Percentiles rank a stretch among this genome's conserved stretches.
Evolutionary conservation across 2,888 invertebrate genomes (phyloP).

Genomic region (Lamproptera curius): DNA sequence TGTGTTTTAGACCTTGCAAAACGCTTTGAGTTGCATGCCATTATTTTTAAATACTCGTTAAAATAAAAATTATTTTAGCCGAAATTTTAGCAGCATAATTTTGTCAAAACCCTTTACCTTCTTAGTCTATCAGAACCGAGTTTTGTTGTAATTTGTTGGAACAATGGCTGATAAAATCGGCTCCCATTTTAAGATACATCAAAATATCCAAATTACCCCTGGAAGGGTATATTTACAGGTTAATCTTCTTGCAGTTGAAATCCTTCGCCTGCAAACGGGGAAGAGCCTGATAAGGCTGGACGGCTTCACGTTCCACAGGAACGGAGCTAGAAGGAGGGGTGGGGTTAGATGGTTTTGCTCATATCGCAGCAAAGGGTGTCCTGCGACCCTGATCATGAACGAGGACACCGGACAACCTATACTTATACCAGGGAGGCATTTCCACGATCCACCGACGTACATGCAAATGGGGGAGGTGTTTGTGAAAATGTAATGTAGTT

Average conservation of each 20-base stretch:
- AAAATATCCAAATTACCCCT: too few species aligned
- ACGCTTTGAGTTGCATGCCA: too few species aligned
- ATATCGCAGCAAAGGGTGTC: conserved; percentile 23
- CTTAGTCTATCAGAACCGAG: too few species aligned
- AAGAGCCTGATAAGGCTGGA: conserved; percentile 23
- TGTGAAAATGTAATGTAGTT: conserved; percentile 23
- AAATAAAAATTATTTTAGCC: too few species aligned
- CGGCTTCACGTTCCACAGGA: conserved; percentile 24
- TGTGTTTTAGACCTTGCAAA: too few species aligned
- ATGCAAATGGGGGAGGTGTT: conserved; percentile 20
- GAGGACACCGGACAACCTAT: conserved; percentile 22
- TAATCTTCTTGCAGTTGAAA: conserved; percentile 17
- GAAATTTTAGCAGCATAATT: too few species aligned
- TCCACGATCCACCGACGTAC: conserved; percentile 27
- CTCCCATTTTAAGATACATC: too few species aligned
- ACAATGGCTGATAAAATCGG: too few species aligned
- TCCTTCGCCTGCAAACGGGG: conserved; percentile 23
- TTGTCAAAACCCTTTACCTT: too few species aligned
- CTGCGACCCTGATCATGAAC: conserved; percentile 18
- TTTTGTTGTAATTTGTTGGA: too few species aligned
- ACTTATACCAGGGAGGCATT: conserved; percentile 21
- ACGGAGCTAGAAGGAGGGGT: conserved; percentile 17
- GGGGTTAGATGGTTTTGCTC: conserved; percentile 25
- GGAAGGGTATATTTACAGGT: not conserved
- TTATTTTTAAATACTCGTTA: too few species aligned